Evolutionary conservation across 2,888 invertebrate species (phyloP), one percentile per base, ranked within the genome.

Genomic region (Parochlus steinenii): DNA sequence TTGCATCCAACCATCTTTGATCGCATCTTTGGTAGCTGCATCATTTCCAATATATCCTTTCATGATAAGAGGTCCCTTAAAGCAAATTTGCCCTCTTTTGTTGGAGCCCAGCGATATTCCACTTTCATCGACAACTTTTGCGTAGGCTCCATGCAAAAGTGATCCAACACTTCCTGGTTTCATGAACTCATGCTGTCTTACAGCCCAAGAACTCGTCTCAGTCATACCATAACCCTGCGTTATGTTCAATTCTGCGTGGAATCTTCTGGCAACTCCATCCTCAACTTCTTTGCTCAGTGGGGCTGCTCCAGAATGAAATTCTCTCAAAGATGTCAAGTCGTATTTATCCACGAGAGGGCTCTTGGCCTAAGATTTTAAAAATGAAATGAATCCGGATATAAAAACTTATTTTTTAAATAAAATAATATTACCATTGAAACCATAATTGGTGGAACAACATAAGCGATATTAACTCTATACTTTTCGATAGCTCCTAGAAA

Each of bases 301-400:
- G 1, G 83, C 82, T 3, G 83, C 82, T 1, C 79, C 82, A 47
- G 71, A 70, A 55, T 74, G 65, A 28, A 81, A 62, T 40, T 65
- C 65, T 40, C 65, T 63, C 6, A 85, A 50, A 12, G 67, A 69
- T 0, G 71, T 66, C 33, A 85, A 56, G 51, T 85, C 72, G 49
- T 73, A 81, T 38, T 72, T 63, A 20, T 65, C 56, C 3, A 78
- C 72, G 17, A 75, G 52, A 0, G 80, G 78, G 49, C 75, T 69
- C 52, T 81, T 80, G 1, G 75, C 71, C 40, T 92, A 63, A 2
- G 89, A 86, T 2, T n/a, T n/a, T n/a, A n/a, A n/a, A n/a, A n/a
- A n/a, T n/a, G n/a, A n/a, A n/a, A n/a, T n/a, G n/a, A n/a, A n/a
- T n/a, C n/a, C n/a, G n/a, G n/a, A n/a, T n/a, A n/a, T n/a, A n/a